phyloP scores from a whole-genome alignment of 2,888 invertebrate species.

The Campaea margaritaria region DNA sequence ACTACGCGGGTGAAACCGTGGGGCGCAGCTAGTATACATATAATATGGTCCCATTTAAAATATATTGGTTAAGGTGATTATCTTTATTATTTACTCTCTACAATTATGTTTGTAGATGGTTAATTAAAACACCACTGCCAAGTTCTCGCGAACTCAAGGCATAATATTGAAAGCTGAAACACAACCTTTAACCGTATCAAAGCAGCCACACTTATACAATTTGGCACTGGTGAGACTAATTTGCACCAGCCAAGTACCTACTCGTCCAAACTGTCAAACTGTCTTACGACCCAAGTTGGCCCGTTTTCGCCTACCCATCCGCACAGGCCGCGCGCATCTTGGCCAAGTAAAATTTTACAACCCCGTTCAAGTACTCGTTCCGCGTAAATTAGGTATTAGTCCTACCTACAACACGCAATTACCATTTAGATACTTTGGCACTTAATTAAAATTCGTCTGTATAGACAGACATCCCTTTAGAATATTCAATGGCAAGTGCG shows the following conservation, averaged over 20 bases:
- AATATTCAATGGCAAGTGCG: slow-evolving; percentile 27
- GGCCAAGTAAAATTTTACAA: slow-evolving; percentile 16
- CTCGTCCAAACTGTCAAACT: slow-evolving; percentile 26
- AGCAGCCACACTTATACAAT: slow-evolving; percentile 19
- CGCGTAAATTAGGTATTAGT: slow-evolving; percentile 21
- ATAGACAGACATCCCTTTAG: slow-evolving; percentile 26
- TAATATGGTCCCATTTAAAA: too few species aligned
- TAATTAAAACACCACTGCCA: neutral
- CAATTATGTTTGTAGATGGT: too few species aligned
- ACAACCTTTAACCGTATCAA: slow-evolving; percentile 3
- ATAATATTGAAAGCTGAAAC: neutral
- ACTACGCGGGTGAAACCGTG: too few species aligned
- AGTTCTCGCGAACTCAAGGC: neutral
- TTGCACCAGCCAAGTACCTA: slow-evolving; percentile 19
- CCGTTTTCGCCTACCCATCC: slow-evolving; percentile 3
- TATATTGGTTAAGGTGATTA: too few species aligned
- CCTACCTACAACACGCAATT: slow-evolving; percentile 21
- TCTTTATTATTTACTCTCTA: too few species aligned
- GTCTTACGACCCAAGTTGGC: slow-evolving; percentile 16
- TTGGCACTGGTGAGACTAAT: slow-evolving; percentile 17
- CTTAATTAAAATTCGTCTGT: slow-evolving; percentile 28
- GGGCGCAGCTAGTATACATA: too few species aligned
- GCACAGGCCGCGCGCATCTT: slow-evolving; percentile 1
- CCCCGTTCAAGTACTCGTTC: slow-evolving; percentile 8
- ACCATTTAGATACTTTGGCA: slow-evolving; percentile 21